Evolutionary conservation across 2,797 vertebrate species (phyloP).

Genomic region (Eupleurogrammus muticus): DNA sequence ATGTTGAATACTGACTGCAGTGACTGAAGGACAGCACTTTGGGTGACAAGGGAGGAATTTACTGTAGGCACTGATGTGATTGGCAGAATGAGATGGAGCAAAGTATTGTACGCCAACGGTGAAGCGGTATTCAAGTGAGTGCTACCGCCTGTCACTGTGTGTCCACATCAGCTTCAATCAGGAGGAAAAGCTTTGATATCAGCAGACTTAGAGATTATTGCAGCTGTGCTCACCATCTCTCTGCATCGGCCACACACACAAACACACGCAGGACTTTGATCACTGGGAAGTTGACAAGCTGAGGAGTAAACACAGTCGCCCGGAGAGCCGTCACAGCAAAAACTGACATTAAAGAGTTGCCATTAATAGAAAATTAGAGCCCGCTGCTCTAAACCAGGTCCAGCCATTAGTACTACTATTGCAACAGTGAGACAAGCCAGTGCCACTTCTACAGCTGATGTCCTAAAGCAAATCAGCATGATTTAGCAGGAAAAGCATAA

Average conservation of each 20-base stretch:
- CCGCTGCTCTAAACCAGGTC: slow-evolving; percentile 1
- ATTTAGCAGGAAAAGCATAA: slow-evolving; percentile 28
- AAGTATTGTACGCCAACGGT: slow-evolving; percentile 10
- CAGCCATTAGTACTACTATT: slow-evolving; percentile 14
- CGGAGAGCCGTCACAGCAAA: slow-evolving; percentile 25
- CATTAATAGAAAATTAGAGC: slow-evolving; percentile 41
- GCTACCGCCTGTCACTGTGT: slow-evolving; percentile 19
- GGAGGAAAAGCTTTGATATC: too few species aligned
- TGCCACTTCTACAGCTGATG: slow-evolving; percentile 17
- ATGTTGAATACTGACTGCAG: slow-evolving; percentile 6
- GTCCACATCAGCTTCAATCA: slow-evolving; percentile 3
- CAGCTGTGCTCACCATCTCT: slow-evolving; percentile 39
- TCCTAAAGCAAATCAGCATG: slow-evolving; percentile 12
- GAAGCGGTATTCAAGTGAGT: slow-evolving; percentile 18
- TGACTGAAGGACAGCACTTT: slow-evolving; percentile 18
- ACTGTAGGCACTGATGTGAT: background rate
- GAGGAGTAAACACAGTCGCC: slow-evolving; percentile 13
- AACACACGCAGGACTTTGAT: slow-evolving; percentile 26
- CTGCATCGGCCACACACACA: slow-evolving; percentile 1
- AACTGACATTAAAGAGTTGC: slow-evolving; percentile 47
- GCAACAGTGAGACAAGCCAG: slow-evolving; percentile 32
- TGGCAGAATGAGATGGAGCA: background rate
- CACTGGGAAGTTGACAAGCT: slow-evolving; percentile 30
- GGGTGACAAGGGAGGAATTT: background rate
- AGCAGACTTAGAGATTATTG: background rate